Conservation (phyloP, 2,888 invertebrate species). For the Orthosia gracilis region DNA sequence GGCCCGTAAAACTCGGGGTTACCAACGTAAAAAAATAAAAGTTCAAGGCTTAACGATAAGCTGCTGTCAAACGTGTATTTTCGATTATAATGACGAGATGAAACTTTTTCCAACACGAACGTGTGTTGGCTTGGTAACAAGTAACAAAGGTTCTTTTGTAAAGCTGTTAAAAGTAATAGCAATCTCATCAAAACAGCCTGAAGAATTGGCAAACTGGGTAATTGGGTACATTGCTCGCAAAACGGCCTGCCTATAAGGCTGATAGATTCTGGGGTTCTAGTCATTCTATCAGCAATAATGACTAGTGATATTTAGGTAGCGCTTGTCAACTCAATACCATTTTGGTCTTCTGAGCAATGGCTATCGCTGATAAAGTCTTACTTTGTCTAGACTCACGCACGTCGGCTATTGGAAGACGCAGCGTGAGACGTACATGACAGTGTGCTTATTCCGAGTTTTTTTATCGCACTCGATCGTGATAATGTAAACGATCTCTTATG, state of each 20-base stretch:
- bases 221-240: too few species aligned
- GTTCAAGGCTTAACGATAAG: conserved; percentile 37
- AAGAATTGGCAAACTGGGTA: background rate
- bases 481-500: too few species aligned
- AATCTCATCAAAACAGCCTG: background rate
- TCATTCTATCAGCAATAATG: too few species aligned
- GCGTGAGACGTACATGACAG: too few species aligned
- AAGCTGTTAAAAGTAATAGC: conserved; percentile 1
- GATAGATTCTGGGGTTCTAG: too few species aligned
- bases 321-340: background rate
- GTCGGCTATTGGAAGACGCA: too few species aligned
- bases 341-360: background rate
- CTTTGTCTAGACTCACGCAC: background rate
- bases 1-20: conserved; percentile 8
- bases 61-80: conserved; percentile 21
- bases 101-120: conserved; percentile 12
- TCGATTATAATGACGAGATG: conserved; percentile 18
- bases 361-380: background rate
- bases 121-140: conserved; percentile 6
- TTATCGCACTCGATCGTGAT: too few species aligned
- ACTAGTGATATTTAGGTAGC: background rate
- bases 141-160: background rate
- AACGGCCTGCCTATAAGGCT: too few species aligned
- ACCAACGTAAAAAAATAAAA: conserved; percentile 28
- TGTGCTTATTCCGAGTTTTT: too few species aligned